Evolutionary conservation across 2,113 vertebrate species (phyloP).

Genomic region (Myotis brandtii): DNA sequence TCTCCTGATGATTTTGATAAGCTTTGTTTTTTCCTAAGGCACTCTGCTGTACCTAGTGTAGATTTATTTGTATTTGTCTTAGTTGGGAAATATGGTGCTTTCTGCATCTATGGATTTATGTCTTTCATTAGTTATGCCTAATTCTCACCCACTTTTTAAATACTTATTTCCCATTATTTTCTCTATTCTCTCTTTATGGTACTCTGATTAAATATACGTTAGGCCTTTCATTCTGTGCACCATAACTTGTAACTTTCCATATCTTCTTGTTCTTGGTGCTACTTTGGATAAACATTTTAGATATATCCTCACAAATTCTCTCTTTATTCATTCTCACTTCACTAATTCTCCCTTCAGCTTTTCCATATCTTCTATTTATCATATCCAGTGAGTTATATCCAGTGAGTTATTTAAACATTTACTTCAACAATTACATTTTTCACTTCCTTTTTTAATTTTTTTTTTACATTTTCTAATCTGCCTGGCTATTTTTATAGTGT

Average conservation of each 20-base stretch:
- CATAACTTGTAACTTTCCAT: not conserved
- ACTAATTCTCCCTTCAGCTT: conserved; percentile 23
- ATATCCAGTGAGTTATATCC: not conserved
- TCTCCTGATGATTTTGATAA: not conserved
- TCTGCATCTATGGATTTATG: not conserved
- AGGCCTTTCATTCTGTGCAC: not conserved
- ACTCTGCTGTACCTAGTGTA: not conserved
- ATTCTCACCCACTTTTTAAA: not conserved
- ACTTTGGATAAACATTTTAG: not conserved
- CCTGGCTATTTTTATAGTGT: not conserved
- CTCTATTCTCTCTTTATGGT: not conserved
- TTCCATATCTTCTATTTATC: not conserved
- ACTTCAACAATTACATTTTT: not conserved
- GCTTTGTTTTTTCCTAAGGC: not conserved
- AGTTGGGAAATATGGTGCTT: not conserved
- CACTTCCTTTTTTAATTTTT: not conserved
- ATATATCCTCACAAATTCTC: not conserved
- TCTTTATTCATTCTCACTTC: not conserved
- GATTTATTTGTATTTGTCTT: not conserved
- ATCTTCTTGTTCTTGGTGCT: not conserved
- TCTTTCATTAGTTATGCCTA: conserved; percentile 11
- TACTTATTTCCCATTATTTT: conserved; percentile 27
- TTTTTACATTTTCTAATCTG: not conserved
- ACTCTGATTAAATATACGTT: not conserved
- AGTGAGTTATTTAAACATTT: not conserved